Evolutionary conservation across 2,113 vertebrate genomes (phyloP), one percentile per base, ranked within the genome.

Genomic region (Ranitomeya imitator): DNA sequence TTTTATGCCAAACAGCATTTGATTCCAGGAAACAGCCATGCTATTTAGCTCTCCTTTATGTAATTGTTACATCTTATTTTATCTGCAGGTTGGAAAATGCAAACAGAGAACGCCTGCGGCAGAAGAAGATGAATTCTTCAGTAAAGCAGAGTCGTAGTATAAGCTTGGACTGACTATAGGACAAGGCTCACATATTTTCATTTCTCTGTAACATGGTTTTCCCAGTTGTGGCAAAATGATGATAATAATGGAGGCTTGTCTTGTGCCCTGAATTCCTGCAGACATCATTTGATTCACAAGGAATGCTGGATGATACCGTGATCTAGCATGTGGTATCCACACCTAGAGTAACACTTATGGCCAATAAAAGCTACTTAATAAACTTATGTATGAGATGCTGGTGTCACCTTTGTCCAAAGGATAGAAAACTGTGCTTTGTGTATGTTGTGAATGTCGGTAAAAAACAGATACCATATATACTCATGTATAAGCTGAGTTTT

Each of bases 101-200:
- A 92, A 96, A 96, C 85, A 93, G 93, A 11, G 95, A 95, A 83
- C 95, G 95, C 54, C 92, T 96, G 3, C 90, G 91, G 21, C 94
- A 95, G 89, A 96, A 96, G 18, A 95, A 89, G 91, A 93, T 94
- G 2, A 90, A 91, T 78, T 95, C 96, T 0, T 6, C 63, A n/a
- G 65, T 93, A 89, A 96, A 96, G 83, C 92, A 91, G 59, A 93
- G 91, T 90, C 93, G 95, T 87, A 93, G 79, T 59, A 91, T 91
- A 5, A 92, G 92, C 11, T 37, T 93, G 0, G 94, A 96, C 90
- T 96, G 92, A 95, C 65, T 16, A 5, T 9, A 18, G 78, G 15
- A 57, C 5, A 5, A 59, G n/a, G 10, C 15, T 15, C 6, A 59
- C 8, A 1, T 37, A n/a, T 0, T 37, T 14, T 73, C 16, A 14